phyloP scores from a whole-genome alignment of 1,140 invertebrate genomes.

The Bombus waltoni region DNA sequence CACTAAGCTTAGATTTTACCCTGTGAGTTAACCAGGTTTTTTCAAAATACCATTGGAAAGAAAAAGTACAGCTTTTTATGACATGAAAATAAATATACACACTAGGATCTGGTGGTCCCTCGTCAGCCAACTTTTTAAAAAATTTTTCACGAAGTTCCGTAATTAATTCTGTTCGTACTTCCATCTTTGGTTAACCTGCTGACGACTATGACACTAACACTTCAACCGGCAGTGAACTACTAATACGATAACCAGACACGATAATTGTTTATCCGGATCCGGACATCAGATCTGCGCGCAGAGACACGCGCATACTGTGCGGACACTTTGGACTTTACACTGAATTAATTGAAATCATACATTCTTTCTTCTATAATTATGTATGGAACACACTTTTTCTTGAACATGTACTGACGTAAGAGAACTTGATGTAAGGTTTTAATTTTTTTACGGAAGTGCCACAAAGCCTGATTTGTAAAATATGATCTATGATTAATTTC shows the following conservation, averaged over 20 bases:
- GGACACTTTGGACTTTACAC: constrained; percentile 33
- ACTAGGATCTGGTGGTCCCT: constrained; percentile 75
- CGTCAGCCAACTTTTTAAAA: constrained; percentile 82
- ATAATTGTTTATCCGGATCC: constrained; percentile 62
- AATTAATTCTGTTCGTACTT: constrained; percentile 79
- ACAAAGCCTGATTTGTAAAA: not conserved
- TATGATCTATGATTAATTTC: not conserved
- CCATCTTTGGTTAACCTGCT: constrained; percentile 70
- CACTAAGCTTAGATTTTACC: not conserved
- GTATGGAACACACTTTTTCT: not conserved
- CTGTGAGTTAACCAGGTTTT: not conserved
- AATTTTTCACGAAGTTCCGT: constrained; percentile 83
- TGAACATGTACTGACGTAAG: not conserved
- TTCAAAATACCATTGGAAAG: not conserved
- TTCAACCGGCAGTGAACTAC: constrained; percentile 64
- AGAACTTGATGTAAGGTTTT: not conserved
- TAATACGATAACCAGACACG: constrained; percentile 43
- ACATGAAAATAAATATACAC: constrained; percentile 50
- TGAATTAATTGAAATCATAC: constrained; percentile 20
- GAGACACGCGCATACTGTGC: constrained; percentile 36
- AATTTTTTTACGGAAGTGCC: not conserved
- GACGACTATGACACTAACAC: constrained; percentile 64
- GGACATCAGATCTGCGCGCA: constrained; percentile 30
- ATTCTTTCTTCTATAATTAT: not conserved
- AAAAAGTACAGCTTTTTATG: not conserved